phyloP scores from a whole-genome alignment of 2,888 invertebrate genomes.

The Augochlorella aurata region DNA sequence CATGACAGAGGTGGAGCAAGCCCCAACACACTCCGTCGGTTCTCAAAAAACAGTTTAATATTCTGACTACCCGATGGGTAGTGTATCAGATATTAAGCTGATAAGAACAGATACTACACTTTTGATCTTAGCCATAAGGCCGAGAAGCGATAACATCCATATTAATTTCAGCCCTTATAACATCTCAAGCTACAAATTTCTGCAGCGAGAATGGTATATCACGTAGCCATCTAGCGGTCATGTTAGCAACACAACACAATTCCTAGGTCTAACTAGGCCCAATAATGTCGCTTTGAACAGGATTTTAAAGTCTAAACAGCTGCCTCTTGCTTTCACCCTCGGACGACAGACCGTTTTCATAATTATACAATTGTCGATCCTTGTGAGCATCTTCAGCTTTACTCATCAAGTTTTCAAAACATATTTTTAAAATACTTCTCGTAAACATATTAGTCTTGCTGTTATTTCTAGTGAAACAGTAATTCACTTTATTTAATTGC shows the following conservation, averaged over 20 bases:
- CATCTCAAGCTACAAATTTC: neutral
- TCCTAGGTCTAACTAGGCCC: too few species aligned
- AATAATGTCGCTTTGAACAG: too few species aligned
- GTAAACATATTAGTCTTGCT: too few species aligned
- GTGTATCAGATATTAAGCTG: constrained; percentile 32
- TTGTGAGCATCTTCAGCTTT: too few species aligned
- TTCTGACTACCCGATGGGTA: constrained; percentile 13
- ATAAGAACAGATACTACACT: neutral
- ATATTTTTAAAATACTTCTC: too few species aligned
- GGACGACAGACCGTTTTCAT: too few species aligned
- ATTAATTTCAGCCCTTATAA: neutral
- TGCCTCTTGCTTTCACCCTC: too few species aligned
- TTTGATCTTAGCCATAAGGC: constrained; percentile 19
- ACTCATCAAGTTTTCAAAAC: too few species aligned
- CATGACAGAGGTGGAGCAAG: constrained; percentile 4
- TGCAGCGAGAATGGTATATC: neutral
- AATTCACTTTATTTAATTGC: too few species aligned
- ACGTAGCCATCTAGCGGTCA: neutral
- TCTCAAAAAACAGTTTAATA: constrained; percentile 32
- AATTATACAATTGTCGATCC: too few species aligned
- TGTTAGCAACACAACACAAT: neutral
- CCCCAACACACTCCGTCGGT: neutral
- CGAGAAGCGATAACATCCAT: neutral
- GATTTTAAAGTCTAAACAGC: too few species aligned
- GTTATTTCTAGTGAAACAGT: too few species aligned